Conservation (phyloP, 1,140 invertebrate genomes). For the Zaprionus nigranus region DNA sequence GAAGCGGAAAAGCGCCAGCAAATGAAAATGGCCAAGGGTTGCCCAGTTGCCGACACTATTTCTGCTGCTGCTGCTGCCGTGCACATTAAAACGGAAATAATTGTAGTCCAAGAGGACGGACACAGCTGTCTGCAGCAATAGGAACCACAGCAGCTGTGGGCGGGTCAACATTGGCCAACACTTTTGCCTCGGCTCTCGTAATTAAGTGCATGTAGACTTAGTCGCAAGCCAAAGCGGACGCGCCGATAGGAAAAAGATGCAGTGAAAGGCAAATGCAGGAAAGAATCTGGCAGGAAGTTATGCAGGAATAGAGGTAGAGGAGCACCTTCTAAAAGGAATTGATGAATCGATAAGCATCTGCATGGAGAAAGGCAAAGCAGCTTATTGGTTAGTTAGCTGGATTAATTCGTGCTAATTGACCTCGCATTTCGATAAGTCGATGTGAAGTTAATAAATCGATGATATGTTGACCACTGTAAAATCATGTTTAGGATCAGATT, state of each 20-base stretch:
- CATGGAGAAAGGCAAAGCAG: not conserved
- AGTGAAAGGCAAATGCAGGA: not conserved
- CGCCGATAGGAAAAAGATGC: slow-evolving; percentile 3
- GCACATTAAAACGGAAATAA: slow-evolving; percentile 76
- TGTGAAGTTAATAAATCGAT: too few species aligned
- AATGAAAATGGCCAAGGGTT: slow-evolving; percentile 29
- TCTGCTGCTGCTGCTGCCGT: slow-evolving; percentile 4
- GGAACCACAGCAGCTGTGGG: slow-evolving; percentile 33
- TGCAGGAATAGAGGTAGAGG: not conserved
- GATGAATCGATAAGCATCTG: not conserved
- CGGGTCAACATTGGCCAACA: slow-evolving; percentile 61
- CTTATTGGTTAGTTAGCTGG: not conserved
- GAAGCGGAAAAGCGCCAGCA: slow-evolving; percentile 18
- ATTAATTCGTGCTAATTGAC: not conserved
- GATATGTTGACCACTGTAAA: too few species aligned
- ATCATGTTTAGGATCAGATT: too few species aligned
- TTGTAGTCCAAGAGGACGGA: slow-evolving; percentile 62
- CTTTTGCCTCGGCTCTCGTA: slow-evolving; percentile 49
- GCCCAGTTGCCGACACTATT: too few species aligned
- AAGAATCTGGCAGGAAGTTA: not conserved
- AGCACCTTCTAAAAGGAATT: not conserved
- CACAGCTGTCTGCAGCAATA: slow-evolving; percentile 25
- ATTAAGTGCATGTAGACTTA: slow-evolving; percentile 57
- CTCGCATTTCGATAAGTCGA: too few species aligned
- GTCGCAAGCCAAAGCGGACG: slow-evolving; percentile 11